Percentiles rank a stretch among this genome's conserved stretches.
Conservation (phyloP, 2,113 vertebrate genomes). For the Nyctibius bracteatus region DNA sequence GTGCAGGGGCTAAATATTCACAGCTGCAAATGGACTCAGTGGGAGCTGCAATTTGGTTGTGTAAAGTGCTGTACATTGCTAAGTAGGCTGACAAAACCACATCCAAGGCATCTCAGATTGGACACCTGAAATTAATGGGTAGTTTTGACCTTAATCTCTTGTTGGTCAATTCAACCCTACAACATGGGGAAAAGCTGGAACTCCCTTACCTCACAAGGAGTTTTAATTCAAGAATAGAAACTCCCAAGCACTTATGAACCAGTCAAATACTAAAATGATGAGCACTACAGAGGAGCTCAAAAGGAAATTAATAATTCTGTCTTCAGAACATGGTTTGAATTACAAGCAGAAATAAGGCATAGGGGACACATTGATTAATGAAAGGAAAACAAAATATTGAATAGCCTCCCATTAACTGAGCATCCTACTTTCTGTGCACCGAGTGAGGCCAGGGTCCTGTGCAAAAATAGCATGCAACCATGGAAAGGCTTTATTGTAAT, state of each 20-base stretch:
- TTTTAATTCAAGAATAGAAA: not conserved
- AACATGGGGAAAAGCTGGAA: not conserved
- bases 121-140: conserved; percentile 15
- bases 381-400: conserved; percentile 45
- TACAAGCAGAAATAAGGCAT: conserved; percentile 11
- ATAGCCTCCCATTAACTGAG: conserved; percentile 32
- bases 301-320: conserved; percentile 53
- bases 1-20: conserved; percentile 38
- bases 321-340: conserved; percentile 14
- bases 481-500: not conserved
- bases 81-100: conserved; percentile 4
- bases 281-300: conserved; percentile 7
- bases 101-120: not conserved
- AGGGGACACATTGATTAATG: conserved; percentile 43
- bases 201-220: not conserved
- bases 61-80: not conserved
- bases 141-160: conserved; percentile 9
- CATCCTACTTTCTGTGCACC: not conserved
- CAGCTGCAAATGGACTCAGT: conserved; percentile 44
- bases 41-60: conserved; percentile 14
- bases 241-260: not conserved
- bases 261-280: conserved; percentile 13
- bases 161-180: not conserved
- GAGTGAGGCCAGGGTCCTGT: not conserved
- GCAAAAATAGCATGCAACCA: not conserved